These are phyloP conservation scores for Melanotaenia parkinsoni DNA, from an alignment of 2,797 vertebrate species.

Conservation along the genomic window DNA sequence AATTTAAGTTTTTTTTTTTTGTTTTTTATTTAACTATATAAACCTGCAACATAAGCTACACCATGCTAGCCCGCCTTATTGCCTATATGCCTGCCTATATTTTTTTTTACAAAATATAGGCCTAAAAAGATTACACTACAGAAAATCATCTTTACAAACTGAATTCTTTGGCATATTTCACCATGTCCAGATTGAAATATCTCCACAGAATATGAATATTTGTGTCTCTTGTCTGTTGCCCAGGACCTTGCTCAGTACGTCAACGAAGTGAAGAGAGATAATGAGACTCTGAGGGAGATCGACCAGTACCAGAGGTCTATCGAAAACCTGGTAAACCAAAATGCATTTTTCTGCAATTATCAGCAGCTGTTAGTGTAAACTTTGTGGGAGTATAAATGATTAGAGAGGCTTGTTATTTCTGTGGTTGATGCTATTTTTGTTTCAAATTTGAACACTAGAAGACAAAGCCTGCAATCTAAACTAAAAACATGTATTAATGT, in stretches of 20 bases:
- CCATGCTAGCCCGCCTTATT: background rate
- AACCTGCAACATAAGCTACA: background rate
- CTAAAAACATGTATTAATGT: background rate
- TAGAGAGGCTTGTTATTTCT: background rate
- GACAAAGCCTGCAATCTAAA: background rate
- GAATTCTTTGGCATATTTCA: slow-evolving; percentile 4
- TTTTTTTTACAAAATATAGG: background rate
- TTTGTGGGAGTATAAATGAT: slow-evolving; percentile 4
- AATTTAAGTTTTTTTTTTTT: background rate
- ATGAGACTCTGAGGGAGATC: slow-evolving; percentile 93
- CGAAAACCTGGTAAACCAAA: slow-evolving; percentile 91
- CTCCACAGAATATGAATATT: slow-evolving; percentile 6
- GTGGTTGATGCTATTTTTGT: background rate
- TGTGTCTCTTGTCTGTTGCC: slow-evolving; percentile 39
- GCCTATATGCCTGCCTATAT: background rate
- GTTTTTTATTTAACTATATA: background rate
- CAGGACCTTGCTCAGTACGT: slow-evolving; percentile 96
- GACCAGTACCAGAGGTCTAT: slow-evolving; percentile 94
- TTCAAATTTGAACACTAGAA: background rate
- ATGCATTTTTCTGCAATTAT: background rate
- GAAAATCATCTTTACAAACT: background rate
- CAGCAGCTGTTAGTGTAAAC: background rate
- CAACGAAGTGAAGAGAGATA: slow-evolving; percentile 96
- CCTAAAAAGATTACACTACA: background rate
- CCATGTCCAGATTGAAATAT: background rate